phyloP scores from a whole-genome alignment of 2,888 invertebrate genomes.

The Volucella inanis region DNA sequence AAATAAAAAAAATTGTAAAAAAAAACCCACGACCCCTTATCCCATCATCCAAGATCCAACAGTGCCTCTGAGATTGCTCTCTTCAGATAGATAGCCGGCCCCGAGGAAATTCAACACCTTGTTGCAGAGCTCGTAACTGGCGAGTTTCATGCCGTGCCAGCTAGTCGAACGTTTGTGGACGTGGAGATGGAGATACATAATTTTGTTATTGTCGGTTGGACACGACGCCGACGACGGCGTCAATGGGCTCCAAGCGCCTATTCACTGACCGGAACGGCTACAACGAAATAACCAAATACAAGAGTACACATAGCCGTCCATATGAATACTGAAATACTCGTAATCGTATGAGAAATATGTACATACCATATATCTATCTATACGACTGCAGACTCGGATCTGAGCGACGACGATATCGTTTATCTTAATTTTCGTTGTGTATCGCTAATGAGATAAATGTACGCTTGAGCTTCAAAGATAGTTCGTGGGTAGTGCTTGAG shows the following conservation, averaged over 20 bases:
- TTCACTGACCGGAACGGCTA: conserved; percentile 71
- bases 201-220: conserved; percentile 69
- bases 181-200: conserved; percentile 62
- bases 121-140: conserved; percentile 40
- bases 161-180: conserved; percentile 1
- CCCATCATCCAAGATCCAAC: conserved; percentile 25
- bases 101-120: conserved; percentile 73
- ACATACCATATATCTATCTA: conserved; percentile 13
- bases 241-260: conserved; percentile 60
- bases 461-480: conserved; percentile 30
- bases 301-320: conserved; percentile 2
- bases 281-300: conserved; percentile 55
- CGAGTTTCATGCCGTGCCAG: conserved; percentile 12
- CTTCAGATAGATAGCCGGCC: conserved; percentile 45
- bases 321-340: background rate
- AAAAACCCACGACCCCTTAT: conserved; percentile 17
- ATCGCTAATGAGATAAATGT: conserved; percentile 74
- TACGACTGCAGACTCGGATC: background rate
- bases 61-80: conserved; percentile 45
- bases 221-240: conserved; percentile 44
- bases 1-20: background rate
- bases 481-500: background rate
- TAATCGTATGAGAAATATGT: background rate
- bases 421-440: conserved; percentile 74
- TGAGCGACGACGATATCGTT: conserved; percentile 61